These are phyloP conservation scores for Lithobates pipiens DNA, from an alignment of 2,797 vertebrate species.

Conservation along the genomic window DNA sequence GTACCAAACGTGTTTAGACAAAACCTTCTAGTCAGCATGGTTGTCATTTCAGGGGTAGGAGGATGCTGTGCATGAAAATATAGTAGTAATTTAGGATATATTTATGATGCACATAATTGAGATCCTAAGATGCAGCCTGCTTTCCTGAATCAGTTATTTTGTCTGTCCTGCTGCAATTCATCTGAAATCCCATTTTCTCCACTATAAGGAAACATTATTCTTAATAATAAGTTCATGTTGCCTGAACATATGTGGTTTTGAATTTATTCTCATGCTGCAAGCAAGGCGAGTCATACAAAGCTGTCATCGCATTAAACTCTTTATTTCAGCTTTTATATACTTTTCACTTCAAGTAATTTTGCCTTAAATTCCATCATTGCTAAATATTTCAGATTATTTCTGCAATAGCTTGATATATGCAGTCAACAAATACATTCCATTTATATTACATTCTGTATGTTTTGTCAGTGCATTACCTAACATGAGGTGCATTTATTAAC, in stretches of 20 bases:
- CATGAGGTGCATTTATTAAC: conserved; percentile 9
- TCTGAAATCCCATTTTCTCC: not conserved
- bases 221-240: conserved; percentile 18
- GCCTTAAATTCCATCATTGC: conserved; percentile 19
- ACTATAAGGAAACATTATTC: conserved; percentile 17
- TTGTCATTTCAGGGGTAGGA: too few species aligned
- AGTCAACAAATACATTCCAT: conserved; percentile 34
- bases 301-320: conserved; percentile 8
- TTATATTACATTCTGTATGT: conserved; percentile 25
- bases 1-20: too few species aligned
- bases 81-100: too few species aligned
- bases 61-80: too few species aligned
- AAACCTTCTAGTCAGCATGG: too few species aligned
- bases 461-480: conserved; percentile 34
- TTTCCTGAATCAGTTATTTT: not conserved
- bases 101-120: too few species aligned
- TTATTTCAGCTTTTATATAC: conserved; percentile 38
- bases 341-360: conserved; percentile 47
- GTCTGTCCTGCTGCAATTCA: not conserved
- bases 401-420: conserved; percentile 20
- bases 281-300: conserved; percentile 11
- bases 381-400: conserved; percentile 43
- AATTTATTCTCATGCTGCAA: conserved; percentile 33
- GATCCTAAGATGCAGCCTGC: too few species aligned
- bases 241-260: conserved; percentile 33